Conservation (phyloP, 2,888 invertebrate genomes). For the Trissolcus japonicus region DNA sequence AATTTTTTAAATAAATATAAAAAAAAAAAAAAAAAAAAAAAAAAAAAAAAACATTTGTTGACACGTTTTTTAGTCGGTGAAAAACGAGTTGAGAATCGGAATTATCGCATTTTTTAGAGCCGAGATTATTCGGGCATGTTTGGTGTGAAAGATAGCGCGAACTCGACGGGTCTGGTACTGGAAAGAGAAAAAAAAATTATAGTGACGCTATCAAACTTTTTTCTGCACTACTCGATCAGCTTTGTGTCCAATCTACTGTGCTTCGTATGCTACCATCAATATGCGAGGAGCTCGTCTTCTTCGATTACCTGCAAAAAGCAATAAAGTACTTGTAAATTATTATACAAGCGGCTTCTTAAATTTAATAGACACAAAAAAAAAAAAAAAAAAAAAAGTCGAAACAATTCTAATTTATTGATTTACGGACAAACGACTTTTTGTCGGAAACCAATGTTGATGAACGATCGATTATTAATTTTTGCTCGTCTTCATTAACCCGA, state of each 20-base stretch:
- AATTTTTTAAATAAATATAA: slow-evolving; percentile 20
- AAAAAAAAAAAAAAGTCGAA: no score
- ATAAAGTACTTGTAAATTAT: slow-evolving; percentile 56
- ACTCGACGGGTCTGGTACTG: neutral
- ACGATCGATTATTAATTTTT: no score
- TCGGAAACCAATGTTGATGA: no score
- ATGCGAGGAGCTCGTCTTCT: slow-evolving; percentile 42
- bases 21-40: neutral
- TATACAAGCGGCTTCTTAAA: slow-evolving; percentile 4
- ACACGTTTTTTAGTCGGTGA: no score
- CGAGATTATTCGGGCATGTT: neutral
- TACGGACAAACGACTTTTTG: no score
- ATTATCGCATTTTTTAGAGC: neutral
- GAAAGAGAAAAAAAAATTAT: slow-evolving; percentile 29
- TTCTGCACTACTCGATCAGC: slow-evolving; percentile 51
- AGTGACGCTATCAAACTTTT: slow-evolving; percentile 43
- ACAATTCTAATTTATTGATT: no score
- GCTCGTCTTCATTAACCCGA: no score
- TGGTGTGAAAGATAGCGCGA: neutral
- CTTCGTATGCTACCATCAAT: slow-evolving; percentile 49
- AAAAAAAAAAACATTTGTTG: no score
- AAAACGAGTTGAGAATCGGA: neutral
- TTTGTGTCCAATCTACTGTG: slow-evolving; percentile 51
- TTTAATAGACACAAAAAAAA: no score
- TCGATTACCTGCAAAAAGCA: slow-evolving; percentile 55